phyloP scores from a whole-genome alignment of 2,113 vertebrate genomes.

The Vidua macroura region DNA sequence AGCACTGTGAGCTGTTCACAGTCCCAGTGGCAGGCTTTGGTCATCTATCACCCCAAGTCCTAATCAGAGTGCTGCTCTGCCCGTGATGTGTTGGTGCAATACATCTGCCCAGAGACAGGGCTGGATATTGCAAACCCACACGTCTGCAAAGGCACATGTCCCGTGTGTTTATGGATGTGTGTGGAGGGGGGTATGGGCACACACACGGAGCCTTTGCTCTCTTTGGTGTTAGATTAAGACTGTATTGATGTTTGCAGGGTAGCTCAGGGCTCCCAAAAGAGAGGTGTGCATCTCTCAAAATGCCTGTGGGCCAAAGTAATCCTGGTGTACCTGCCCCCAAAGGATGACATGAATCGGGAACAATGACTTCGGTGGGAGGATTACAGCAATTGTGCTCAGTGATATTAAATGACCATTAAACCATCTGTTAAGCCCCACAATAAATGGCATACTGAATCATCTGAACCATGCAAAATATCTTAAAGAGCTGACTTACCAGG shows the following conservation, averaged over 20 bases:
- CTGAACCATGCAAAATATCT: not conserved
- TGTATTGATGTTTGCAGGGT: not conserved
- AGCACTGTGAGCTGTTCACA: not conserved
- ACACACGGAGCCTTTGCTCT: fast-evolving
- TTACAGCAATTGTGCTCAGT: not conserved
- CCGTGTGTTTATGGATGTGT: fast-evolving
- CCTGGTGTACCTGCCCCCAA: not conserved
- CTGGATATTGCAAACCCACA: not conserved
- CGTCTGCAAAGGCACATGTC: not conserved
- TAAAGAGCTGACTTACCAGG: not conserved
- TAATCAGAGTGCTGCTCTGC: not conserved
- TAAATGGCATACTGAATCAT: not conserved
- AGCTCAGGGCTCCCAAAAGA: not conserved
- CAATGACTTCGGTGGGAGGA: not conserved
- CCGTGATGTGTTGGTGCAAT: not conserved
- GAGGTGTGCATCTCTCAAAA: not conserved
- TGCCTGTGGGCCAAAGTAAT: not conserved
- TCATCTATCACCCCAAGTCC: not conserved
- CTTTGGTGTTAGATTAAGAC: not conserved
- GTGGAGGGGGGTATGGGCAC: not conserved
- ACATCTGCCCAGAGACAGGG: not conserved
- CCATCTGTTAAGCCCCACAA: not conserved
- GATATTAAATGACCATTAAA: not conserved
- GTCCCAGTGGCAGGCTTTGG: not conserved
- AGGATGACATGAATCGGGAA: not conserved